These are phyloP conservation scores for Magallana angulata DNA, from an alignment of 1,140 invertebrate species.

Conservation along the genomic window DNA sequence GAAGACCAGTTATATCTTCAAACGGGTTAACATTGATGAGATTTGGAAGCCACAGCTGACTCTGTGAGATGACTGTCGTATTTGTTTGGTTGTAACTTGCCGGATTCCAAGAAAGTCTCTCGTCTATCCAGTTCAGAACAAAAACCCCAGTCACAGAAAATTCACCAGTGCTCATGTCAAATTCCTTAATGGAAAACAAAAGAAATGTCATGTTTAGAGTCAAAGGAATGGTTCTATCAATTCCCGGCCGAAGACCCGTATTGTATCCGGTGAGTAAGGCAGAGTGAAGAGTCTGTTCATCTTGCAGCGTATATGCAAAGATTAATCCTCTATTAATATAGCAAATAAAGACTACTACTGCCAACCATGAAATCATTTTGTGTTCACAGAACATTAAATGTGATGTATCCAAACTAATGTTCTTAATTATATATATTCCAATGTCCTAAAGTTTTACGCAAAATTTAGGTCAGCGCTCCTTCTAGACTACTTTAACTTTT, in stretches of 20 bases:
- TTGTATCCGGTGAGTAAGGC: slow-evolving; percentile 14
- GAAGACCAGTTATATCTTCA: slow-evolving; percentile 11
- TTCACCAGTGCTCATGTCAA: slow-evolving; percentile 10
- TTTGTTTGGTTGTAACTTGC: background rate
- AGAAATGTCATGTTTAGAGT: background rate
- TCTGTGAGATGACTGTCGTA: background rate
- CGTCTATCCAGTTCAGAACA: slow-evolving; percentile 13
- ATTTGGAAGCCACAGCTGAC: slow-evolving; percentile 33
- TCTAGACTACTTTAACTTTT: too few relatives aligned
- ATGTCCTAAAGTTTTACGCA: too few relatives aligned
- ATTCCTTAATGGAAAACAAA: slow-evolving; percentile 26
- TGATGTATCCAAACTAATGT: too few relatives aligned
- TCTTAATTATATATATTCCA: too few relatives aligned
- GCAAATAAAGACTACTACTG: too few relatives aligned
- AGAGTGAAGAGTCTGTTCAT: slow-evolving; percentile 11
- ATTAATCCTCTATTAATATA: background rate
- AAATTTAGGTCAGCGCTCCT: too few relatives aligned
- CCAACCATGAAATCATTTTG: too few relatives aligned
- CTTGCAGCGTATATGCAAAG: background rate
- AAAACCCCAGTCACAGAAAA: slow-evolving; percentile 5
- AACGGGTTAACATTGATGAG: slow-evolving; percentile 9
- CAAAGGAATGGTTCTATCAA: background rate
- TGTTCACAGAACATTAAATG: too few relatives aligned
- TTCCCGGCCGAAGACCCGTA: background rate
- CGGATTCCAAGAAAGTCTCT: slow-evolving; percentile 23